These are phyloP conservation scores for Maniola hyperantus DNA, from an alignment of 2,888 invertebrate genomes.

Conservation along the genomic window DNA sequence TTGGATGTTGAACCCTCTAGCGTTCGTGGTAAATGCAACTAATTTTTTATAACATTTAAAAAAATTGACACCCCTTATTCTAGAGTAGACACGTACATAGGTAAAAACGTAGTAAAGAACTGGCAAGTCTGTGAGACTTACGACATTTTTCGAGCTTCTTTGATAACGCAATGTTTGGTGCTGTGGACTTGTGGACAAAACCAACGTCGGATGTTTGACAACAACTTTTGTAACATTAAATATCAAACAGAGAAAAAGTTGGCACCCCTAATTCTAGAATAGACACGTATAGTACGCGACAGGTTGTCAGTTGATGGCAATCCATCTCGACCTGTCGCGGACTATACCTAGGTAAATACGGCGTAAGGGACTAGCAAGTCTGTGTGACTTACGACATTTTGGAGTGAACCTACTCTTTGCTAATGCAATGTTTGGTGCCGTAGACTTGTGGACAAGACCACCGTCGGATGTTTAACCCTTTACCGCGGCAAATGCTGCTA, in stretches of 20 bases:
- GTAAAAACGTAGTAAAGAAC: conserved; percentile 43
- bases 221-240: too few species aligned
- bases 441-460: conserved; percentile 55
- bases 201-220: conserved; percentile 76
- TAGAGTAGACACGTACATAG: not conserved
- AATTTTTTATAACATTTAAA: too few species aligned
- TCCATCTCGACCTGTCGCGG: too few species aligned
- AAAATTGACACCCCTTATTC: not conserved
- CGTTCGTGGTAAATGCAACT: too few species aligned
- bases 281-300: too few species aligned
- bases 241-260: not conserved
- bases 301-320: too few species aligned
- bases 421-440: conserved; percentile 50
- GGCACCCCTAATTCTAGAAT: not conserved
- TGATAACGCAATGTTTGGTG: conserved; percentile 49
- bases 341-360: conserved; percentile 42
- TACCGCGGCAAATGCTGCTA: conserved; percentile 45
- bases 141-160: not conserved
- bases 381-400: conserved; percentile 23
- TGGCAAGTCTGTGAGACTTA: conserved; percentile 27
- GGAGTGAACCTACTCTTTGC: not conserved
- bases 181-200: conserved; percentile 45
- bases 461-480: conserved; percentile 71
- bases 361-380: conserved; percentile 35
- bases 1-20: too few species aligned